Conservation (phyloP, 2,888 invertebrate genomes). For the Aspidiotus destructor region DNA sequence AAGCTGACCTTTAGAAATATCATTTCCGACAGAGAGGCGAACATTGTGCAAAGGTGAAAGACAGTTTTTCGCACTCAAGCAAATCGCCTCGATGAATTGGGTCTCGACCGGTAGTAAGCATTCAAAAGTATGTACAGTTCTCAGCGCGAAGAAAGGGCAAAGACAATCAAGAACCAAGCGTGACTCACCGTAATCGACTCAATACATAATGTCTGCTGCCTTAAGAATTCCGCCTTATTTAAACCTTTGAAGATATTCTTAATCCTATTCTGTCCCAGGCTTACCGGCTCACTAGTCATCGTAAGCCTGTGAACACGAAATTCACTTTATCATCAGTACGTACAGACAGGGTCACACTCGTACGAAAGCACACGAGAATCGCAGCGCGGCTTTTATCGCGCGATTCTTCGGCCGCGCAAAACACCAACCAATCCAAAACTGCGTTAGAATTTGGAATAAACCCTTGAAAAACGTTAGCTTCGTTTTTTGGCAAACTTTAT, state of each 20-base stretch:
- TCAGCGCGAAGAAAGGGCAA: too few relatives aligned
- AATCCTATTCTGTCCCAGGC: constrained; percentile 10
- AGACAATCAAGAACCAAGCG: too few relatives aligned
- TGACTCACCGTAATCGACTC: constrained; percentile 72
- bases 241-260: constrained; percentile 56
- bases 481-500: constrained; percentile 12
- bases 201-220: constrained; percentile 61
- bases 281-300: too few relatives aligned
- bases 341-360: background rate
- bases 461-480: constrained; percentile 9
- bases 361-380: background rate
- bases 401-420: background rate
- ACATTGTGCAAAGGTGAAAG: too few relatives aligned
- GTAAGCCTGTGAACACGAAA: too few relatives aligned
- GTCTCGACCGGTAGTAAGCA: too few relatives aligned
- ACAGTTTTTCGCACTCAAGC: too few relatives aligned
- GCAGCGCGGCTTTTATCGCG: background rate
- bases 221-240: constrained; percentile 62
- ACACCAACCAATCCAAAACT: background rate
- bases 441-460: constrained; percentile 17
- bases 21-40: too few relatives aligned
- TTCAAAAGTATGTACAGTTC: too few relatives aligned
- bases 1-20: too few relatives aligned
- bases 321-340: background rate
- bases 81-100: too few relatives aligned